A percentile compares a stretch with the other conserved stretches of the same genome.
These are phyloP conservation scores for Dasyornis broadbenti DNA, from an alignment of 2,113 vertebrate species.

Conservation along the genomic window DNA sequence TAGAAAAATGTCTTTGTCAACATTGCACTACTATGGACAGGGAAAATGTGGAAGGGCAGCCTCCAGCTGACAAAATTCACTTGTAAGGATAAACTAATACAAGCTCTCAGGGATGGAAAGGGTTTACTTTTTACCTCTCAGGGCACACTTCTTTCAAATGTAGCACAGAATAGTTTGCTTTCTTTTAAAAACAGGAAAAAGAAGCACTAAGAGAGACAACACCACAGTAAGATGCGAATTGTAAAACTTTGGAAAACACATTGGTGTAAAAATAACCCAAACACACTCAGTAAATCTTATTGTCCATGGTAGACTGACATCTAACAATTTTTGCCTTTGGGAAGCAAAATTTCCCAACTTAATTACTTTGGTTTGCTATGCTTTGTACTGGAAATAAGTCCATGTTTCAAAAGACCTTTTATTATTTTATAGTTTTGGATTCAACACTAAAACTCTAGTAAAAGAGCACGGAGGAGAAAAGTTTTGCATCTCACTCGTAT, in stretches of 20 bases:
- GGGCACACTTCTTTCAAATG: not conserved
- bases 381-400: not conserved
- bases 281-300: not conserved
- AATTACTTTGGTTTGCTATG: not conserved
- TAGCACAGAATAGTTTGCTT: not conserved
- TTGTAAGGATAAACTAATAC: not conserved
- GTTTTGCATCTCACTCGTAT: not conserved
- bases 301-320: not conserved
- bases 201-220: not conserved
- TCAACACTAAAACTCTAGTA: not conserved
- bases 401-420: not conserved
- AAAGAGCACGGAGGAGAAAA: not conserved
- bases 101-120: not conserved
- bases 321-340: not conserved
- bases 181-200: not conserved
- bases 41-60: not conserved
- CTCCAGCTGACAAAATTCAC: not conserved
- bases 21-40: not conserved
- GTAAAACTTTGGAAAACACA: not conserved
- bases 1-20: not conserved
- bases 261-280: not conserved
- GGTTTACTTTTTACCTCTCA: not conserved
- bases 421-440: not conserved
- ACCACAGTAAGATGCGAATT: not conserved
- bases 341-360: not conserved